Conservation (phyloP, 2,888 invertebrate species). For the Macropis europaea region DNA sequence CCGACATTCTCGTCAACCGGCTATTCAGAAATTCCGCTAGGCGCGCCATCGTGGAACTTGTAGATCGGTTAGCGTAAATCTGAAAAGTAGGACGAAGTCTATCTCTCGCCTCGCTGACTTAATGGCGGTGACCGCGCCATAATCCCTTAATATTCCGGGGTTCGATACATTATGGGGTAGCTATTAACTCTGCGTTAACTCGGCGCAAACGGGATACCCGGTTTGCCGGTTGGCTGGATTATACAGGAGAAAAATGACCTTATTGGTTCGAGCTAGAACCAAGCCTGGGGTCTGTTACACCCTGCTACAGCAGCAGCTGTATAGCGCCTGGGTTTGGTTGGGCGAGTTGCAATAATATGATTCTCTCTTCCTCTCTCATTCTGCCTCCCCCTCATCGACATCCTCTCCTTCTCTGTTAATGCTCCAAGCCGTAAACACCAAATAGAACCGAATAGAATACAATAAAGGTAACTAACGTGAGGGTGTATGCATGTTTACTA, state of each 20-base stretch:
- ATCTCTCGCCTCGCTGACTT: conserved; percentile 50
- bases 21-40: neutral
- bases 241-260: conserved; percentile 73
- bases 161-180: conserved; percentile 70
- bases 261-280: conserved; percentile 71
- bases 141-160: conserved; percentile 74
- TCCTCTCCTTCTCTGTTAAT: conserved; percentile 69
- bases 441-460: conserved; percentile 75
- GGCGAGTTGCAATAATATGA: conserved; percentile 74
- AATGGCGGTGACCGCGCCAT: conserved; percentile 56
- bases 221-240: conserved; percentile 69
- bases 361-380: conserved; percentile 62
- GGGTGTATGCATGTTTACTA: conserved; percentile 54
- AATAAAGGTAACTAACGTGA: conserved; percentile 69
- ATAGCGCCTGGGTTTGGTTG: conserved; percentile 53
- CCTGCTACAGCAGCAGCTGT: conserved; percentile 64
- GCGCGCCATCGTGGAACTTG: neutral
- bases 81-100: conserved; percentile 55
- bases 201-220: conserved; percentile 67
- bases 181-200: conserved; percentile 76
- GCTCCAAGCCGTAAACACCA: conserved; percentile 74
- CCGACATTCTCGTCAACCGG: neutral
- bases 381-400: conserved; percentile 27
- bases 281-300: conserved; percentile 66
- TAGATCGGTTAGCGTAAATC: conserved; percentile 37